These are phyloP conservation scores for Heteronetta atricapilla DNA, from an alignment of 2,113 vertebrate genomes.

Conservation along the genomic window DNA sequence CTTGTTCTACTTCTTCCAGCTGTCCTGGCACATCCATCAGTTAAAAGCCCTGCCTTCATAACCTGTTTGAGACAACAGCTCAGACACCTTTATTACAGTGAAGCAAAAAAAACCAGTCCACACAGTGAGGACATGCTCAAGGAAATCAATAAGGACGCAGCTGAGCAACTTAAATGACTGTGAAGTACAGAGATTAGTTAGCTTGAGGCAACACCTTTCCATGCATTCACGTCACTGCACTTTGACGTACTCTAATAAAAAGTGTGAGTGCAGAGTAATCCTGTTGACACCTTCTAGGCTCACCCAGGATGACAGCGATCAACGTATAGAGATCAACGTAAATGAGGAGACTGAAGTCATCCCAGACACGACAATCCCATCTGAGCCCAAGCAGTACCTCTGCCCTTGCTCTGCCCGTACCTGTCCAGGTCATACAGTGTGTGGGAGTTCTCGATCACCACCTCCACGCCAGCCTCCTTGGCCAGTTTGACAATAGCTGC, in stretches of 20 bases:
- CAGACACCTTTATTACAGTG: neutral
- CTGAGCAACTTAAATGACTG: neutral
- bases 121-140: neutral
- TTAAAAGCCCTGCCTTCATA: slow-evolving; percentile 29
- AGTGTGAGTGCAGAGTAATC: neutral
- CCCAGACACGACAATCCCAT: neutral
- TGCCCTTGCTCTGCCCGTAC: slow-evolving; percentile 69
- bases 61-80: neutral
- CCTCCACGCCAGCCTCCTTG: slow-evolving; percentile 92
- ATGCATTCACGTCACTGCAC: neutral
- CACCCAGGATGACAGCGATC: neutral
- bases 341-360: neutral
- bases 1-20: slow-evolving; percentile 45
- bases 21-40: neutral
- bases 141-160: slow-evolving; percentile 10
- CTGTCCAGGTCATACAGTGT: slow-evolving; percentile 94
- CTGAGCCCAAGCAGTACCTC: neutral
- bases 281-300: neutral
- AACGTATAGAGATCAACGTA: rapidly evolving
- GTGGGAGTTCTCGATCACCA: slow-evolving; percentile 90
- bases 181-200: slow-evolving; percentile 17
- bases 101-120: neutral
- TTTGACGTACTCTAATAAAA: slow-evolving; percentile 5
- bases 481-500: slow-evolving; percentile 94
- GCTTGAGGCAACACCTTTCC: slow-evolving; percentile 30